Evolutionary conservation across 2,888 invertebrate species (phyloP).

Genomic region (Cancer borealis): DNA sequence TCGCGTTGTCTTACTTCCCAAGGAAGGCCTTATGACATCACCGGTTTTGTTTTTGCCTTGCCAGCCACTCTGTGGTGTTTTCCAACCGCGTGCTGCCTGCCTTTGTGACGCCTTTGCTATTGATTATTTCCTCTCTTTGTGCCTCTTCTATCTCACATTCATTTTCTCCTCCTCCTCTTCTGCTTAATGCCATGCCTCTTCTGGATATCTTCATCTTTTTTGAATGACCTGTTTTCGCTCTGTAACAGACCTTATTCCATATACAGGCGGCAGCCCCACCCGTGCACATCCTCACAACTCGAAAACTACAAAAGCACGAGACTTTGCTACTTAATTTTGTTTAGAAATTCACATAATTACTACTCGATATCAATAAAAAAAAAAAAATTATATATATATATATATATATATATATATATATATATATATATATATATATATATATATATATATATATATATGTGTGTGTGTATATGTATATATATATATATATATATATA

Average conservation of each 20-base stretch:
- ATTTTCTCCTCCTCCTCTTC: not conserved
- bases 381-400: too few species aligned
- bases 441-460: too few species aligned
- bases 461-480: too few species aligned
- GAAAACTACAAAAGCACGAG: not conserved
- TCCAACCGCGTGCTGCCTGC: conserved; percentile 6
- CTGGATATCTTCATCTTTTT: not conserved
- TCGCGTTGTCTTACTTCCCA: not conserved
- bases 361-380: too few species aligned
- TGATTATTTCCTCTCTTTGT: not conserved
- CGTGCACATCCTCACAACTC: not conserved
- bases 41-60: conserved; percentile 10
- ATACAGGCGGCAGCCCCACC: not conserved
- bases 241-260: not conserved
- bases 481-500: too few species aligned
- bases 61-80: conserved; percentile 2
- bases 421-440: too few species aligned
- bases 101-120: not conserved
- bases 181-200: not conserved
- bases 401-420: too few species aligned
- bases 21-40: not conserved
- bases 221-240: not conserved
- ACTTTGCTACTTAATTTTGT: not conserved
- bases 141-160: not conserved
- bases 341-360: not conserved